Evolutionary conservation across 2,113 vertebrate species (phyloP).

Genomic region (Oxygymnocypris stewartii): DNA sequence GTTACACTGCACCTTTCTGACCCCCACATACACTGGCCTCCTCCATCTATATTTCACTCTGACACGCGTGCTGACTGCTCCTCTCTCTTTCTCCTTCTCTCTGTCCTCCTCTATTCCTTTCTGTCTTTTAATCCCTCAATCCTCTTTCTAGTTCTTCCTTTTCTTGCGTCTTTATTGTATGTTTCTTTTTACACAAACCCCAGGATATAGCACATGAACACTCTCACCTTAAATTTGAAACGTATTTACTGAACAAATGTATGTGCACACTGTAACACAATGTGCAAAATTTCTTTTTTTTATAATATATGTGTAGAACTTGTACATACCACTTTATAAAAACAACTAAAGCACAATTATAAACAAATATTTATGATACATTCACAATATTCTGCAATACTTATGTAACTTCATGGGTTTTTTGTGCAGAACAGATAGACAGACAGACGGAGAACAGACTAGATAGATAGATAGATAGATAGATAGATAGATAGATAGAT

Average conservation of each 20-base stretch:
- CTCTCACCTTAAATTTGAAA: background rate
- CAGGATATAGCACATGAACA: background rate
- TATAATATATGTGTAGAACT: background rate
- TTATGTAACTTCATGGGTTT: background rate
- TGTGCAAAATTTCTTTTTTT: background rate
- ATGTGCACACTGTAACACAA: background rate
- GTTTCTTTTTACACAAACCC: background rate
- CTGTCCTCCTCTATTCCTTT: conserved; percentile 33
- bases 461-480: background rate
- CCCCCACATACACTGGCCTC: conserved; percentile 78
- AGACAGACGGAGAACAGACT: background rate
- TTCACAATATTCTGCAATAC: background rate
- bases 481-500: background rate
- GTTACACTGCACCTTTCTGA: conserved; percentile 84
- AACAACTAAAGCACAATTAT: background rate
- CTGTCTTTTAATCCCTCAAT: conserved; percentile 53
- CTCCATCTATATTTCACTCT: conserved; percentile 84
- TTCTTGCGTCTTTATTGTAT: conserved; percentile 6
- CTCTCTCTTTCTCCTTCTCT: conserved; percentile 38
- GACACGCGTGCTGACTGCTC: conserved; percentile 76
- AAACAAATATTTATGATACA: background rate
- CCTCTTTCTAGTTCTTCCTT: conserved; percentile 33
- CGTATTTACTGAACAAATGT: background rate
- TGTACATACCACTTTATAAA: background rate
- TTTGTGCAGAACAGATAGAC: background rate